Evolutionary conservation across 2,888 invertebrate genomes (phyloP).

Genomic region (Atrina japonica): DNA sequence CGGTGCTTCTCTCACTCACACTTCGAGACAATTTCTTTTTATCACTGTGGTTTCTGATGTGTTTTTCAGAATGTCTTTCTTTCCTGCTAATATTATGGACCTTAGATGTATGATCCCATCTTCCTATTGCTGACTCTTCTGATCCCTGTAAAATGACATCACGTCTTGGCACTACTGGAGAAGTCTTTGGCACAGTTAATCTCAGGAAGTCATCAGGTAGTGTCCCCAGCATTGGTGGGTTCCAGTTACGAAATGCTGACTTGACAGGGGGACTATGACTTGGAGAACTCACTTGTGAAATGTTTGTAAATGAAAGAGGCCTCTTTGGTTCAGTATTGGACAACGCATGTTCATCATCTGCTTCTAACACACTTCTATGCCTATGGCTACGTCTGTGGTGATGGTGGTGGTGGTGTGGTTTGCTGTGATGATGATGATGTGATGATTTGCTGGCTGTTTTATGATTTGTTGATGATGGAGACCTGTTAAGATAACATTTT

Average conservation of each 20-base stretch:
- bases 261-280: slow-evolving; percentile 52
- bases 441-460: slow-evolving; percentile 17
- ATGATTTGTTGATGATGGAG: slow-evolving; percentile 27
- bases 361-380: slow-evolving; percentile 23
- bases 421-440: slow-evolving; percentile 21
- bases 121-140: background rate
- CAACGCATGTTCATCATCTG: slow-evolving; percentile 44
- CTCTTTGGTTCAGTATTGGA: slow-evolving; percentile 53
- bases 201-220: slow-evolving; percentile 90
- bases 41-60: slow-evolving; percentile 31
- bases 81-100: slow-evolving; percentile 21
- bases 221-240: slow-evolving; percentile 89
- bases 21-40: slow-evolving; percentile 38
- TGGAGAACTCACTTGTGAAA: slow-evolving; percentile 39
- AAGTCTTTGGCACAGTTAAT: slow-evolving; percentile 43
- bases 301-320: slow-evolving; percentile 27
- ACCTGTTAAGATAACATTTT: too few relatives aligned
- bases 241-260: slow-evolving; percentile 85
- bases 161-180: slow-evolving; percentile 21
- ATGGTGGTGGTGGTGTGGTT: slow-evolving; percentile 35
- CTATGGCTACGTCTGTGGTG: slow-evolving; percentile 7
- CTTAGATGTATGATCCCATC: slow-evolving; percentile 7
- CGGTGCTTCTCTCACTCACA: slow-evolving; percentile 35
- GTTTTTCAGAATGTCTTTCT: slow-evolving; percentile 28
- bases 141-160: slow-evolving; percentile 18